Evolutionary conservation across 2,113 vertebrate genomes (phyloP), one percentile per base, ranked within the genome.

Genomic region (Terrapene triunguis): DNA sequence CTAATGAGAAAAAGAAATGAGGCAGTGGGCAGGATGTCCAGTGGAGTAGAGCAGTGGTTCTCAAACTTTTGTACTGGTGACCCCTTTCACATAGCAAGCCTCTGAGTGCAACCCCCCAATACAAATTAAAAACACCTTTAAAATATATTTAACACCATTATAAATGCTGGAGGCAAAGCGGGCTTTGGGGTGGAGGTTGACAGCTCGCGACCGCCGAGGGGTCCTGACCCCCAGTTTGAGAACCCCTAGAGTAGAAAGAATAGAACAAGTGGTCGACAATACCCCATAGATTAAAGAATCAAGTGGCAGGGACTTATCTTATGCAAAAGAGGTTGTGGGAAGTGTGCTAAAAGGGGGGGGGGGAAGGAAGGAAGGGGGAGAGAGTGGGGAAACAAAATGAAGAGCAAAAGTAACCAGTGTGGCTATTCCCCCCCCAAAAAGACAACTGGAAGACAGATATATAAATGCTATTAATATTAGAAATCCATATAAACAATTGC

Each of bases 331-430:
- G 12, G 53, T 3, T 11, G 27, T 65, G 57, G 57, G 5, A 27
- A 10, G 19, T 82, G 22, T 27, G n/a, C 57, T 24, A 25, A 44
- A 27, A 50, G 94, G 89, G 81, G 93, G 90, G n/a, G 50, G 19
- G 25, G 5, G 9, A n/a, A 32, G 62, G 4, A 24, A 59, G 47
- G 47, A 11, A 48, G n/a, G 8, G 11, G 27, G 82, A 54, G 19
- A 22, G 24, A 29, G 38, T 14, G 74, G 12, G 32, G 25, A 21
- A 24, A 48, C 84, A 13, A 42, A 0, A 0, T 32, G 5, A 21
- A 16, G 4, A 38, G 59, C 35, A 5, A 35, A 19, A 1, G 72
- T 4, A 10, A 24, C 27, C 38, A 2, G 88, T 7, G 53, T 55
- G 7, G 29, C 78, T 0, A 2, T 10, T 8, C 16, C 35, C 14